A percentile compares a stretch with the other conserved stretches of the same genome.
Evolutionary conservation across 2,797 vertebrate genomes (phyloP).

Genomic region (Chaetodon trifasciatus): DNA sequence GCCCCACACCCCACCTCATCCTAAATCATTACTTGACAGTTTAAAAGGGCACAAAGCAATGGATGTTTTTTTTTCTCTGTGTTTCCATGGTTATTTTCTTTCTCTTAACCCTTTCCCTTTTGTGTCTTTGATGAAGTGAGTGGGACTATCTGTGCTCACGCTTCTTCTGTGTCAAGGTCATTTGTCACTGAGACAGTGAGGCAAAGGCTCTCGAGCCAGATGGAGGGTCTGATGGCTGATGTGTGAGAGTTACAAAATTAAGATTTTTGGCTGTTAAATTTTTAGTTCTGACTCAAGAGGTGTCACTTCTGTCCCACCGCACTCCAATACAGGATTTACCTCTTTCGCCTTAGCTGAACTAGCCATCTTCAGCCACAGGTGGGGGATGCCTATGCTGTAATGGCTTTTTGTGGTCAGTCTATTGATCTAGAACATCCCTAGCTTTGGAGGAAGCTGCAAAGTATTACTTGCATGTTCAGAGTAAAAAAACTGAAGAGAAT

Average conservation of each 20-base stretch:
- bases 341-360: constrained; percentile 45
- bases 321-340: constrained; percentile 39
- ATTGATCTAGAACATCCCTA: constrained; percentile 41
- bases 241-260: constrained; percentile 37
- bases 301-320: constrained; percentile 23
- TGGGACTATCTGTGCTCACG: constrained; percentile 59
- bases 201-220: constrained; percentile 24
- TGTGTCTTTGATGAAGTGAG: constrained; percentile 73
- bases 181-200: constrained; percentile 62
- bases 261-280: constrained; percentile 29
- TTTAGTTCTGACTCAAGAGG: too few relatives aligned
- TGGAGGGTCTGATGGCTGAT: constrained; percentile 3
- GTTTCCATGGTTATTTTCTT: constrained; percentile 78
- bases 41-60: constrained; percentile 82
- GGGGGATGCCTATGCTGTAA: constrained; percentile 23
- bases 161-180: constrained; percentile 66
- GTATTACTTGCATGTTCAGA: neutral
- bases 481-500: neutral
- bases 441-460: constrained; percentile 25
- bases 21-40: constrained; percentile 83
- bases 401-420: constrained; percentile 54
- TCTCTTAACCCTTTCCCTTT: constrained; percentile 70
- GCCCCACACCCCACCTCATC: constrained; percentile 70
- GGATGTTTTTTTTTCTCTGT: constrained; percentile 67
- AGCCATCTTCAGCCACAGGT: constrained; percentile 34